Base-by-base conservation (phyloP, 1,140 invertebrate genomes). In the Drusus annulatus region DNA sequence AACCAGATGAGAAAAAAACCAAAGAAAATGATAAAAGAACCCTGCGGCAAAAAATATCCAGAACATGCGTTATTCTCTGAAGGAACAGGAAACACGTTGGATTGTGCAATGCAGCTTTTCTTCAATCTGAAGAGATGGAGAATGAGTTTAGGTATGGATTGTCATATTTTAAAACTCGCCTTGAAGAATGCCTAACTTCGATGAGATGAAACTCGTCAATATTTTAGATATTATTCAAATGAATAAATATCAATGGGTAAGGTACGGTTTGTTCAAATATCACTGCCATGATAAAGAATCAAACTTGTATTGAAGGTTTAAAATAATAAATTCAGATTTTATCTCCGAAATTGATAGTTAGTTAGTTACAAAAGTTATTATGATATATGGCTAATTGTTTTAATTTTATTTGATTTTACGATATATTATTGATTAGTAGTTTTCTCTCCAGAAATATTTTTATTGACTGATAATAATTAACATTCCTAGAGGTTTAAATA, bases 61-160 rank as follows among this genome's bases (percentile, higher is more conserved):
- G 82, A 75, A 80, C 73, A 51, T 83, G 82, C 51, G 80, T 81
- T 21, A 36, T 83, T 50, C 62, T 83, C 56, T 83, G 76, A 81
- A 79, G 50, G 17, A 51, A 52, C 10, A 7, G 45, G 51, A 16
- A 25, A 71, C 17, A 3, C 21, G 45, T 21, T 71, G 50, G 21
- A 71, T 71, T 52, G 36, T 71, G 50, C 51, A 51, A 25, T 71
- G 28, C 63, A 68, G 28, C 50, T 71, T 71, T 52, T 71, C 68
- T 25, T 71, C 50, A 51, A 50, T 52, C 36, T 68, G 63, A 68
- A 50, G 63, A 25, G n/a, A 10, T n/a, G n/a, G 63, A 36, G 25
- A 31, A 16, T 5, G 28, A 68, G 28, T 36, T 68, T 50, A 5
- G 50, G 17, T 45, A 68, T 36, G 28, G 13, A 23, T 60, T 45